Conservation (phyloP, 2,113 vertebrate genomes). For the Dipodomys merriami region DNA sequence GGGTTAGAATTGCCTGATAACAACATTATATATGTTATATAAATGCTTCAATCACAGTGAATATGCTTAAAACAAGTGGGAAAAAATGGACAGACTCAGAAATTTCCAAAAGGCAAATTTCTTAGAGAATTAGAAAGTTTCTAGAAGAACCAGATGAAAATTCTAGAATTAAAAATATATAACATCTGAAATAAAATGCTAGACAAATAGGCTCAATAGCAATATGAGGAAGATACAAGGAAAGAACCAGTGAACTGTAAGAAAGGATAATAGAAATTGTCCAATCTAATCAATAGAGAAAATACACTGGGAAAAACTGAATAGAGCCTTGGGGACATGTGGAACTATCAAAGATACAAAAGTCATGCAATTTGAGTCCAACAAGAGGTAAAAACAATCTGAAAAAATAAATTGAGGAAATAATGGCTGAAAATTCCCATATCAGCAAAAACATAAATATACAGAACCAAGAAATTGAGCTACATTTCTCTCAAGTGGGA, state of each 20-base stretch:
- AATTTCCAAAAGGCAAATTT: not conserved
- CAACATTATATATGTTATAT: not conserved
- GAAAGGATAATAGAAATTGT: not conserved
- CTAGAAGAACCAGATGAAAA: conserved; percentile 29
- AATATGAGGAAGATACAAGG: not conserved
- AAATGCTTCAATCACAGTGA: conserved; percentile 23
- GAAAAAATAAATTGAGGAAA: conserved; percentile 16
- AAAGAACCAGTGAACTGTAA: conserved; percentile 23
- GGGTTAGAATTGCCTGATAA: not conserved
- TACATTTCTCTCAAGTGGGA: not conserved
- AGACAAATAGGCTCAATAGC: not conserved
- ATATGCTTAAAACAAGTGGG: not conserved
- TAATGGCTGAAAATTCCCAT: conserved; percentile 13
- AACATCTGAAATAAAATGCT: conserved; percentile 16
- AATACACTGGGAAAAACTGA: not conserved
- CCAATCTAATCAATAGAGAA: not conserved
- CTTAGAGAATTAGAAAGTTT: conserved; percentile 11
- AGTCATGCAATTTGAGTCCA: not conserved
- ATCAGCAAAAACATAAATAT: not conserved
- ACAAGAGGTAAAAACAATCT: not conserved
- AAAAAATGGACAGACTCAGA: not conserved
- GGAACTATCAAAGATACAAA: not conserved
- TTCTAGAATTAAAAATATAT: conserved; percentile 34
- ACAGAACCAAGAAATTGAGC: not conserved
- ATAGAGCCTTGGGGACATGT: not conserved